Conservation (phyloP, 1,140 invertebrate species). For the Drosophila rufa region DNA sequence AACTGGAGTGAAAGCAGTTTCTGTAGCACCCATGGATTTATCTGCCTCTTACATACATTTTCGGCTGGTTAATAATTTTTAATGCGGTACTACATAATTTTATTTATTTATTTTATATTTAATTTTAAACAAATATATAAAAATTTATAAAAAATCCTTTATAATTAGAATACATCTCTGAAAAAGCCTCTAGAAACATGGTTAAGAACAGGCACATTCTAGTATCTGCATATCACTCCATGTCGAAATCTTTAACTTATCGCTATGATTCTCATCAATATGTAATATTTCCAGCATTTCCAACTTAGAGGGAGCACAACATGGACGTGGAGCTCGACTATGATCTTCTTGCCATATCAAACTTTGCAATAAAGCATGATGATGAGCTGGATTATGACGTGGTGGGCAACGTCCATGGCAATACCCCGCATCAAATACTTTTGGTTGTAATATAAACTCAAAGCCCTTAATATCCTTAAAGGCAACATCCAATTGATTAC, state of each 20-base stretch:
- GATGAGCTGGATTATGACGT: slow-evolving; percentile 89
- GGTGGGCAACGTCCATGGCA: slow-evolving; percentile 90
- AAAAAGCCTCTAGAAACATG: background rate
- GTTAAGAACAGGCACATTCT: slow-evolving; percentile 90
- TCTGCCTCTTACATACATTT: too few species aligned
- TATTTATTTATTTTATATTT: slow-evolving; percentile 2
- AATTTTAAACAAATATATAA: background rate
- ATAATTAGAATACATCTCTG: background rate
- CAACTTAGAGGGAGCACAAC: slow-evolving; percentile 90
- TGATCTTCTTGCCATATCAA: slow-evolving; percentile 88
- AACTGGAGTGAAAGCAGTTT: background rate
- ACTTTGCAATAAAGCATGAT: slow-evolving; percentile 90
- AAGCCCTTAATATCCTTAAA: slow-evolving; percentile 90
- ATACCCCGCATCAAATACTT: slow-evolving; percentile 90
- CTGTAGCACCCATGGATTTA: background rate
- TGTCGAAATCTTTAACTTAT: slow-evolving; percentile 89
- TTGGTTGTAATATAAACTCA: slow-evolving; percentile 90
- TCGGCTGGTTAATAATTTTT: background rate
- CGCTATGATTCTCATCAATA: slow-evolving; percentile 88
- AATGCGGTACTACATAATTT: background rate
- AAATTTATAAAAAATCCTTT: background rate
- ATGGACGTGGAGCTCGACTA: slow-evolving; percentile 88
- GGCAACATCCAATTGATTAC: slow-evolving; percentile 88
- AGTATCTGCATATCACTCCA: slow-evolving; percentile 91
- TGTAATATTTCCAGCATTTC: slow-evolving; percentile 89